Evolutionary conservation across 2,888 invertebrate species (phyloP), one percentile per base, ranked within the genome.

Genomic region (Harpalus rubripes): DNA sequence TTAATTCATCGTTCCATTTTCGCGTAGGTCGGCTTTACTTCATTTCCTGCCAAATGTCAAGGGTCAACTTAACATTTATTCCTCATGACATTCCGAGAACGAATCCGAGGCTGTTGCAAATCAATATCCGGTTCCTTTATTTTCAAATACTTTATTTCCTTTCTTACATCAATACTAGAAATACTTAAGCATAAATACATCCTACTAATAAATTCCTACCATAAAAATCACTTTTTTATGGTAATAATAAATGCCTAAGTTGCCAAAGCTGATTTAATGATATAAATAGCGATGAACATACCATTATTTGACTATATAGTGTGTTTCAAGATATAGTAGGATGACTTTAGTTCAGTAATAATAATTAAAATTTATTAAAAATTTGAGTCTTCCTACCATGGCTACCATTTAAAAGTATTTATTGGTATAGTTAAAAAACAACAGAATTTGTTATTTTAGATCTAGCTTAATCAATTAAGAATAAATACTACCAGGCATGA

Each of bases 101-200:
- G 72, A 72, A 41, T 72, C 10, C 72, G 44, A 74, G 72, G 72
- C 72, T 41, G 72, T 74, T 74, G 72, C 72, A 44, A 74, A 74
- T 74, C 72, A 74, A 74, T 74, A 74, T 74, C 72, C 72, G 72
- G 44, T 52, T 74, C 18, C 72, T 44, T 74, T 74, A 74, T 74
- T 44, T 26, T 22, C 44, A 44, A 74, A 44, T 18, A 74, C 44
- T 74, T 74, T 52, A 74, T 74, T 74, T 74, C 44, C 72, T 74
- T 44, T 74, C 44, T 74, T 74, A 74, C 44, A 74, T 44, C 52
- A 74, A 52, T 44, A 44, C 6, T 32, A 52, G 10, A 52, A 52
- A 52, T 10, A 44, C 44, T 52, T 52, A 52, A 52, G 10, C 44
- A 52, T 8, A 52, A 1, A 52, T 2, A 52, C 44, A 52, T 52